Evolutionary conservation across 92 coral and sea anemone genomes (phyloP).

Genomic region (Zoanthus gigantus): DNA sequence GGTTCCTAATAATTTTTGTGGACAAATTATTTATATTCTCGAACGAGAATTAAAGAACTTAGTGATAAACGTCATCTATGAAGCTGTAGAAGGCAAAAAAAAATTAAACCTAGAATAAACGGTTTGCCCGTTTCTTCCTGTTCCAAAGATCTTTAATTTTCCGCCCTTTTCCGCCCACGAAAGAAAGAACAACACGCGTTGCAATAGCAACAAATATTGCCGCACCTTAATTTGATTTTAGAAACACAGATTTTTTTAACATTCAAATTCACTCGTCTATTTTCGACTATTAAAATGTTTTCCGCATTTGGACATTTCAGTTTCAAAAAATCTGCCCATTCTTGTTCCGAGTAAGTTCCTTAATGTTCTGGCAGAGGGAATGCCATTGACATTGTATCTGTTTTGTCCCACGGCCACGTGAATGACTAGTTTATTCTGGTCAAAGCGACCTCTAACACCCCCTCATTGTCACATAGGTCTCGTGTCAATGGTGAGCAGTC

Average conservation of each 20-base stretch:
- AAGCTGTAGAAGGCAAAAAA: not conserved
- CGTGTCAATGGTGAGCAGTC: not conserved
- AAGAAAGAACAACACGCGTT: not conserved
- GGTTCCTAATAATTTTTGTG: too few species aligned
- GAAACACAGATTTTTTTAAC: not conserved
- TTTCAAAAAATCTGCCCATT: not conserved
- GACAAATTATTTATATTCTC: too few species aligned
- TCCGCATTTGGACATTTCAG: not conserved
- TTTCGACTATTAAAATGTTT: not conserved
- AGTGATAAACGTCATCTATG: not conserved
- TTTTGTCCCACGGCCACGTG: constrained; percentile 6
- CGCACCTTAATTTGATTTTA: not conserved
- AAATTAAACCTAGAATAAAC: not conserved
- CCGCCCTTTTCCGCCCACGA: not conserved
- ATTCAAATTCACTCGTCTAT: not conserved
- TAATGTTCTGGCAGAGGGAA: not conserved
- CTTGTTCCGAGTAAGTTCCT: not conserved
- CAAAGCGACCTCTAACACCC: not conserved
- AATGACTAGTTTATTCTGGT: not conserved
- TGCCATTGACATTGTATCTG: not conserved
- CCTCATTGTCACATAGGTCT: not conserved
- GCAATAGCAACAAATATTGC: not conserved
- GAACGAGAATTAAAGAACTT: not conserved
- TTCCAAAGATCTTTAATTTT: not conserved
- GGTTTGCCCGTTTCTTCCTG: not conserved